phyloP scores from a whole-genome alignment of 2,113 vertebrate genomes.

The human (Homo sapiens) region DNA sequence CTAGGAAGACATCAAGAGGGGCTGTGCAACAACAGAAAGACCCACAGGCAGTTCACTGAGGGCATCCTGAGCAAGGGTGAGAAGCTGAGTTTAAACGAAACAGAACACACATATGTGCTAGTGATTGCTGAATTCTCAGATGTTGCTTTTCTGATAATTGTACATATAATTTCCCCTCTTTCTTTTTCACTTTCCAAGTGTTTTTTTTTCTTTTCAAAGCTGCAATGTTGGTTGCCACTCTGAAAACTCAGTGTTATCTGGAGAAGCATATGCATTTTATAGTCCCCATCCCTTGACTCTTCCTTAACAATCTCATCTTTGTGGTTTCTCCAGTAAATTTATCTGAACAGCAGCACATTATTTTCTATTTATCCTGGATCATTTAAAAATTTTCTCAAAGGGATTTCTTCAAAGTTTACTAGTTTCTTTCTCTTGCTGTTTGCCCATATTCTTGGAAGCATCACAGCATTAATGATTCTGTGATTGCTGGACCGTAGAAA shows the following conservation, averaged over 20 bases:
- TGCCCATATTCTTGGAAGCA: background rate
- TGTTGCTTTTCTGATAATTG: background rate
- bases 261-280: background rate
- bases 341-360: background rate
- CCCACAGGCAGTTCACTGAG: background rate
- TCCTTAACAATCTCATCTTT: background rate
- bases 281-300: fast-evolving
- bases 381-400: background rate
- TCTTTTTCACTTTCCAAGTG: background rate
- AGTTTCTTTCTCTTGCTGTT: background rate
- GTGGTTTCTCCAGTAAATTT: too few relatives aligned
- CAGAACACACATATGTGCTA: background rate
- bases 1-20: too few relatives aligned
- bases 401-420: background rate
- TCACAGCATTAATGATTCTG: background rate
- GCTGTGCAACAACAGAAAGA: fast-evolving
- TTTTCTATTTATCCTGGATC: background rate
- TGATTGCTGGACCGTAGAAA: background rate
- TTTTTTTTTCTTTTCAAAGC: background rate
- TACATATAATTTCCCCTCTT: too few relatives aligned
- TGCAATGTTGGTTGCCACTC: background rate
- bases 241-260: background rate
- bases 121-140: background rate
- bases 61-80: fast-evolving
- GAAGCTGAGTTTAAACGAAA: background rate